Percentiles rank a stretch among this genome's conserved stretches.
Evolutionary conservation across 2,888 invertebrate genomes (phyloP).

Genomic region (Drosophila cognata): DNA sequence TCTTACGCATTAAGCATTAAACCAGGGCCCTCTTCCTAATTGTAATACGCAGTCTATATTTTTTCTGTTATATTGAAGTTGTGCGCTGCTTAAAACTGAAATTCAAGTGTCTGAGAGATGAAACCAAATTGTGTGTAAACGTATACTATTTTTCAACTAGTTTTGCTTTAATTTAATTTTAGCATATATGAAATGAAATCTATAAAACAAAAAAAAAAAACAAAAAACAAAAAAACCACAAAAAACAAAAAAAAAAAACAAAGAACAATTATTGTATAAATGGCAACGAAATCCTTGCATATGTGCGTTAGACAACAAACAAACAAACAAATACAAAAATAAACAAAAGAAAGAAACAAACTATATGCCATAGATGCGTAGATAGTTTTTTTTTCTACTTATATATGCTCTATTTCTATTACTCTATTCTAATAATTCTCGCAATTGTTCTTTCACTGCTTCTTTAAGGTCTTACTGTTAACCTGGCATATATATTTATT

Average conservation of each 20-base stretch:
- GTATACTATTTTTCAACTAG: constrained; percentile 78
- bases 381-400: constrained; percentile 51
- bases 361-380: constrained; percentile 62
- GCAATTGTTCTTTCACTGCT: constrained; percentile 72
- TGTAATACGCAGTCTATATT: constrained; percentile 46
- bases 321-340: constrained; percentile 37
- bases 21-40: constrained; percentile 53
- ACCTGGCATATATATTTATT: constrained; percentile 64
- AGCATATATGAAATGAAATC: constrained; percentile 59
- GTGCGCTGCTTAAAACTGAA: constrained; percentile 67
- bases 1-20: constrained; percentile 39
- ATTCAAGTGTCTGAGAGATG: constrained; percentile 77
- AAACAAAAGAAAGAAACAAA: constrained; percentile 22
- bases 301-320: constrained; percentile 52
- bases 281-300: constrained; percentile 74
- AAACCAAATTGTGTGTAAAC: constrained; percentile 79
- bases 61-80: constrained; percentile 60
- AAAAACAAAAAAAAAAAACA: constrained; percentile 6
- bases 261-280: constrained; percentile 63
- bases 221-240: constrained; percentile 22
- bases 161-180: constrained; percentile 78
- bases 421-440: constrained; percentile 59
- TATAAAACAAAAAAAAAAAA: constrained; percentile 20
- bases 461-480: constrained; percentile 66
- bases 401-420: constrained; percentile 55